Conservation (phyloP, 2,888 invertebrate genomes). For the Elysia crispata region DNA sequence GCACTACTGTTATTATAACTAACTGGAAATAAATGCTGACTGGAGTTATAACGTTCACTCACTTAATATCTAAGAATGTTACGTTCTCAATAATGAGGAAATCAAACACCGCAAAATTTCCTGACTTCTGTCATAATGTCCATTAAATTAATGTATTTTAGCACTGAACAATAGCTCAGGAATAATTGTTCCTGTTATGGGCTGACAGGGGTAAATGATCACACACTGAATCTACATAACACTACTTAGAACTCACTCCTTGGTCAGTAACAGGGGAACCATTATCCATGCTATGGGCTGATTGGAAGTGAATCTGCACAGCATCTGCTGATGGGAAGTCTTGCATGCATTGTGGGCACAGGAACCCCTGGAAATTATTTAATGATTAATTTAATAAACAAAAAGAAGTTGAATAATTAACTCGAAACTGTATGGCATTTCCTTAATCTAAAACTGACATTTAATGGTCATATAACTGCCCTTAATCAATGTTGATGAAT, state of each 20-base stretch:
- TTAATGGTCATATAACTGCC: no score
- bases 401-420: not conserved
- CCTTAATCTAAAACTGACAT: no score
- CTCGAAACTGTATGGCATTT: not conserved
- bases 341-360: conserved; percentile 78
- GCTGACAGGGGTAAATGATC: not conserved
- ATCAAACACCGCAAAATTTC: no score
- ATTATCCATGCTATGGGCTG: conserved; percentile 66
- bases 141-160: no score
- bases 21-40: no score
- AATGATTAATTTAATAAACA: not conserved
- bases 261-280: conserved; percentile 51
- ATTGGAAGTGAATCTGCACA: conserved; percentile 78
- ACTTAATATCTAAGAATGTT: no score
- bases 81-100: no score
- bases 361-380: conserved; percentile 77
- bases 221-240: not conserved
- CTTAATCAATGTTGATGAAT: not conserved
- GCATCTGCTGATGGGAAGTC: conserved; percentile 78
- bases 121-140: no score
- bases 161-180: no score
- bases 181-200: no score
- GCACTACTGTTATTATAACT: no score
- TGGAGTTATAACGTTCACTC: no score
- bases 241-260: conserved; percentile 48